These are phyloP conservation scores for Argya squamiceps DNA, from an alignment of 2,797 vertebrate genomes.

Conservation along the genomic window DNA sequence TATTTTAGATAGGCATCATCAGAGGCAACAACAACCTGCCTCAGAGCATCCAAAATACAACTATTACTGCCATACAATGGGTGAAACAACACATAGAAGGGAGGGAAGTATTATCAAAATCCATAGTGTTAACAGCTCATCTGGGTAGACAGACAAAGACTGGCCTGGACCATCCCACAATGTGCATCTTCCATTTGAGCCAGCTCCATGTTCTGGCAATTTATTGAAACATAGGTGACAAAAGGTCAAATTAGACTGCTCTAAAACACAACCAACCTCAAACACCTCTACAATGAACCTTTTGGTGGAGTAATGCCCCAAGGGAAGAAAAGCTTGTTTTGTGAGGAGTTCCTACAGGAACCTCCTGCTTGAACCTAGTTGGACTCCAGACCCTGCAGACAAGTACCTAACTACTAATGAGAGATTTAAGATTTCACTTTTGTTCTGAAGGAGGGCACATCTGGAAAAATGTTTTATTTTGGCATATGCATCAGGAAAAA, in stretches of 20 bases:
- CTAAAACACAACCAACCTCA: neutral
- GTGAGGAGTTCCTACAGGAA: neutral
- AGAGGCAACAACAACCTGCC: neutral
- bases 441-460: neutral
- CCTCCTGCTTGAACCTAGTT: neutral
- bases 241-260: neutral
- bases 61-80: neutral
- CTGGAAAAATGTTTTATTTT: neutral
- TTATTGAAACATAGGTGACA: neutral
- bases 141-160: neutral
- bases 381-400: neutral
- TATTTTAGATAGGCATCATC: neutral
- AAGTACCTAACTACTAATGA: neutral
- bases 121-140: neutral
- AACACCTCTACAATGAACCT: neutral
- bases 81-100: accelerated
- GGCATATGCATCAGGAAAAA: accelerated
- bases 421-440: neutral
- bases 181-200: neutral
- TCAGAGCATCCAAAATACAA: neutral
- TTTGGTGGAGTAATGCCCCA: neutral
- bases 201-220: neutral
- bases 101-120: neutral
- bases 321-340: neutral
- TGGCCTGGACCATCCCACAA: neutral